Percentiles rank a stretch among this genome's conserved stretches.
Evolutionary conservation across 2,113 vertebrate genomes (phyloP).

Genomic region (Bubo scandiacus): DNA sequence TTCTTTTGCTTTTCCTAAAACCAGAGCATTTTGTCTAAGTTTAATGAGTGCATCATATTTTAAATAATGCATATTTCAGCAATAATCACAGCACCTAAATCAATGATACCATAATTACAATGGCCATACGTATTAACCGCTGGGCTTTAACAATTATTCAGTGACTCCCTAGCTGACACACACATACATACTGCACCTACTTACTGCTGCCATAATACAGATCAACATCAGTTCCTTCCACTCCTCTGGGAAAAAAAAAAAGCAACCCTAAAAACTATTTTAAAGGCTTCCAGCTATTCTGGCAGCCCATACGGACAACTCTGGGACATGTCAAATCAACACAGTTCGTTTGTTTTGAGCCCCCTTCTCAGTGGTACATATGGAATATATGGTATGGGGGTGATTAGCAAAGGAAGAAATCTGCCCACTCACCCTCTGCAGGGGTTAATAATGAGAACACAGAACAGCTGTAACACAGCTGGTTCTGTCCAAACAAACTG

Average conservation of each 20-base stretch:
- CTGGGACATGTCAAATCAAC: fast-evolving
- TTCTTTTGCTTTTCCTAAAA: background rate
- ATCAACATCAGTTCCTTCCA: background rate
- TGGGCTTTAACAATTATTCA: background rate
- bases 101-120: background rate
- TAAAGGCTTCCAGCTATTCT: background rate
- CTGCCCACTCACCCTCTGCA: background rate
- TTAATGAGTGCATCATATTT: background rate
- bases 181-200: background rate
- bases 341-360: fast-evolving
- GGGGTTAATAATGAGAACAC: background rate
- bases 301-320: background rate
- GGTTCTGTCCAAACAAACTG: background rate
- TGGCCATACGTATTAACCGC: background rate
- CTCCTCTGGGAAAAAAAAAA: no score
- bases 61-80: background rate
- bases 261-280: background rate
- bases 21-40: background rate
- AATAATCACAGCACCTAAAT: background rate
- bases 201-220: background rate
- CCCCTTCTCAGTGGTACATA: no score
- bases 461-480: background rate
- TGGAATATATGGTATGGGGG: fast-evolving
- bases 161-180: background rate
- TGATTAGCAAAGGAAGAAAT: background rate